These are phyloP conservation scores for Harpagus bidentatus DNA, from an alignment of 2,113 vertebrate genomes.

Conservation along the genomic window DNA sequence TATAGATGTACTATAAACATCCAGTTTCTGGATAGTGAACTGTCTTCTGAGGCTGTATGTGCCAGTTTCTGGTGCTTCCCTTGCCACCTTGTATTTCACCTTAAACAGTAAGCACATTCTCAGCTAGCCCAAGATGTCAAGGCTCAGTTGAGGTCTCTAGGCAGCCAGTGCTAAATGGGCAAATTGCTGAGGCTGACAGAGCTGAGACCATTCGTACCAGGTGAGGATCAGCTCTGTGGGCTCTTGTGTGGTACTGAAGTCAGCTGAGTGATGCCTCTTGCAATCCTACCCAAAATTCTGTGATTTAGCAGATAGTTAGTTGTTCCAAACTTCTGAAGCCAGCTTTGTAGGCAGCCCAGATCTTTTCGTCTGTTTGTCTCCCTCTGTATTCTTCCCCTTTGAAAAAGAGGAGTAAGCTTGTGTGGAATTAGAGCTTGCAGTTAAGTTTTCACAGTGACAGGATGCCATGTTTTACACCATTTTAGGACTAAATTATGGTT, in stretches of 20 bases:
- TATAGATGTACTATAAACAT: neutral
- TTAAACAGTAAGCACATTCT: neutral
- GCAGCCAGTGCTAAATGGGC: neutral
- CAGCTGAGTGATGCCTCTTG: neutral
- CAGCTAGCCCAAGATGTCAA: neutral
- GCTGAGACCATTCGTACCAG: neutral
- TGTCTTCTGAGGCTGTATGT: neutral
- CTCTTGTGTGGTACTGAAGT: neutral
- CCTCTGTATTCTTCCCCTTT: neutral
- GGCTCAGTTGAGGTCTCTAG: neutral
- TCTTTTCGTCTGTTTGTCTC: neutral
- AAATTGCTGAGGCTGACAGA: neutral
- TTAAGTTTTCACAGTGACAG: neutral
- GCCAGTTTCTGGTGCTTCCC: neutral
- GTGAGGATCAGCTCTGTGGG: neutral
- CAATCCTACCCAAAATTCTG: neutral
- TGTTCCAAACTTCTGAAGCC: neutral
- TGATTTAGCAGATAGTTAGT: neutral
- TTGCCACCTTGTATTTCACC: neutral
- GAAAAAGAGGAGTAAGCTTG: neutral
- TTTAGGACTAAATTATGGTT: neutral
- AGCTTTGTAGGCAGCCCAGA: neutral
- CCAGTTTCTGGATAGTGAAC: neutral
- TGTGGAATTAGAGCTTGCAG: neutral
- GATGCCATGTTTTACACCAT: neutral